Evolutionary conservation across 92 coral and sea anemone genomes (phyloP), one percentile per base, ranked within the genome.

Genomic region (Phenganax stokvisi): DNA sequence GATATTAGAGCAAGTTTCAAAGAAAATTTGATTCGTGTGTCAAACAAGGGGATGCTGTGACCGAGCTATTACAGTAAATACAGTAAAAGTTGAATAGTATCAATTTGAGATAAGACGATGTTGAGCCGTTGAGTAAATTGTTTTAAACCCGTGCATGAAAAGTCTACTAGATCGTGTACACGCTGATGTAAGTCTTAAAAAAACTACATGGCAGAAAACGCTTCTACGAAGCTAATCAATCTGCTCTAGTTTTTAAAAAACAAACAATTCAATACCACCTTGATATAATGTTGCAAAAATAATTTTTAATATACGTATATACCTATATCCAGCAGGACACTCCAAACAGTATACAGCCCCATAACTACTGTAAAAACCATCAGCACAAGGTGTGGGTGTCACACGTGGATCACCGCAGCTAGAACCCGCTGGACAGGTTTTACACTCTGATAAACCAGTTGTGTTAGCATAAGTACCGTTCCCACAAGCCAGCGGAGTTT

Each of bases 241-340:
- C 47, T 37, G 47, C 47, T 37, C 47, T 37, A 37, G 7, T 13
- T 6, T 6, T 61, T 61, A 17, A 61, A 61, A 61, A 61, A 61
- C 28, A 61, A 17, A 61, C 25, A 17, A 28, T 28, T 7, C 25
- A 12, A 61, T 15, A 12, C 67, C 28, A 30, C 28, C 28, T 61
- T 17, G 28, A 51, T 12, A 7, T 51, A 30, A 69, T 17, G 30
- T 15, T 7, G 15, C 52, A 12, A 16, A 69, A 69, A 51, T 51
- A 74, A n/a, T 25, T 30, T 59, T 20, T 37, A 29, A 53, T 17
- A 44, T 7, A 56, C 20, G 0, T 44, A 28, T 80, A 53, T 71
- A 93, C 98, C 96, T 93, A 88, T 84, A 62, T 53, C 98, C 98
- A 51, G 92, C 92, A 54, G 98, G 96, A 37, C 98, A 94, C 70